Evolutionary conservation across 2,888 invertebrate genomes (phyloP).

Genomic region (Lysandra bellargus): DNA sequence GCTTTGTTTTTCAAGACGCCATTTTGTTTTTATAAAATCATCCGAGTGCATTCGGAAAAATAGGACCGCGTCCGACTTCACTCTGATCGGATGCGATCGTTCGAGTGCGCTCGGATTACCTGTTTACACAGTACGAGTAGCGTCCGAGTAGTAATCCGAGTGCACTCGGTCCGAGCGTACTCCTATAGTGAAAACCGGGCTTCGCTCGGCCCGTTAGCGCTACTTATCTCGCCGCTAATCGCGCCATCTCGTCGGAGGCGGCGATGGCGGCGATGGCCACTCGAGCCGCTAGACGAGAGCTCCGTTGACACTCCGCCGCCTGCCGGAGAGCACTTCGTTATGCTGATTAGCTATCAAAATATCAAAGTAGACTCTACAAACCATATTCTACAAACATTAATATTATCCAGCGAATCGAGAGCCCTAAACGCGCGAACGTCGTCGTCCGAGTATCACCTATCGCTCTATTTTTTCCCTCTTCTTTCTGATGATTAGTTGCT

Average conservation of each 20-base stretch:
- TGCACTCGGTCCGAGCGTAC: no score
- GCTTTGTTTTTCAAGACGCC: no score
- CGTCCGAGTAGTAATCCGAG: no score
- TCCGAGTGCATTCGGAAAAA: no score
- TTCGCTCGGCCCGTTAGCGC: background rate
- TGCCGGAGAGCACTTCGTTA: background rate
- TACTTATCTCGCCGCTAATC: conserved; percentile 1
- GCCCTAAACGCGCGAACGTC: background rate
- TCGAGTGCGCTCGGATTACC: no score
- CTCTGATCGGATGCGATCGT: no score
- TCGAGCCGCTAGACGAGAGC: conserved; percentile 3
- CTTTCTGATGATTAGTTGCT: background rate
- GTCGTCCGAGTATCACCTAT: background rate
- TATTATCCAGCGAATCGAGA: background rate
- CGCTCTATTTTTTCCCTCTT: background rate
- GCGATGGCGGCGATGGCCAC: background rate
- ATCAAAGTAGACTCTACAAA: background rate
- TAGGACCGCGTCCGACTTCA: no score
- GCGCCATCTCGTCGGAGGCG: background rate
- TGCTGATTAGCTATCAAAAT: conserved; percentile 1
- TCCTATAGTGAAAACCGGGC: no score
- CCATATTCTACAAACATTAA: background rate
- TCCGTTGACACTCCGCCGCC: background rate
- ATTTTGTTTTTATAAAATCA: no score
- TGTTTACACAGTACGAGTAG: no score